These are phyloP conservation scores for Percina caprodes DNA, from an alignment of 2,113 vertebrate genomes.

Conservation along the genomic window DNA sequence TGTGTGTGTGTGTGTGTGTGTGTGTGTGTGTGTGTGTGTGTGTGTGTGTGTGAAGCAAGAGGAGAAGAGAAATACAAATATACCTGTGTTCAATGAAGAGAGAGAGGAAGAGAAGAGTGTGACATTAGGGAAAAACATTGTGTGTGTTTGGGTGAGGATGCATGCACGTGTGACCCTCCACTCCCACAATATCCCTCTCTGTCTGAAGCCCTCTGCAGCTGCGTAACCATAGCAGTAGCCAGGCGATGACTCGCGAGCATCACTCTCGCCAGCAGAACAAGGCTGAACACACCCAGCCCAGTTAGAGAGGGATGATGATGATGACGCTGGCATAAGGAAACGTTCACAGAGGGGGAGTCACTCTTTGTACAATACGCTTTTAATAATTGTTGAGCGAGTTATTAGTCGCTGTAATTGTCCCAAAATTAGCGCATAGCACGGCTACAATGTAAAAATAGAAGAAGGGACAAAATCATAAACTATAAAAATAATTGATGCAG, in stretches of 20 bases:
- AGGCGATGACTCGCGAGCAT: slow-evolving; percentile 59
- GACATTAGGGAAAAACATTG: not conserved
- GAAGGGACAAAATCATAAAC: no score
- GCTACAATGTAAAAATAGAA: no score
- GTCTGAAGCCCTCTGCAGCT: slow-evolving; percentile 49
- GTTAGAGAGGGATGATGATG: not conserved
- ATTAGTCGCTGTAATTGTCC: no score
- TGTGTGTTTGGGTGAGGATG: slow-evolving; percentile 29
- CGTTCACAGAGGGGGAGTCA: not conserved
- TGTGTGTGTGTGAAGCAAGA: no score
- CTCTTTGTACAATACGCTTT: no score
- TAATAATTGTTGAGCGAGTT: no score
- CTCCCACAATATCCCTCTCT: slow-evolving; percentile 11
- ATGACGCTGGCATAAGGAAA: not conserved
- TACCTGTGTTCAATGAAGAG: no score
- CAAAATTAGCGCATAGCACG: no score
- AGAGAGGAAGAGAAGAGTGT: slow-evolving; percentile 19
- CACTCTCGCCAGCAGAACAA: slow-evolving; percentile 18
- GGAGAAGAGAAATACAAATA: no score
- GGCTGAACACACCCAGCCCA: slow-evolving; percentile 43
- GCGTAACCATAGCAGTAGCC: slow-evolving; percentile 51
- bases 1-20: not conserved
- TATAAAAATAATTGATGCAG: no score
- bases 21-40: not conserved
- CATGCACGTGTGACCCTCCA: slow-evolving; percentile 41